Evolutionary conservation across 1,140 invertebrate genomes (phyloP), one percentile per base, ranked within the genome.

Genomic region (Drosophila burlai): DNA sequence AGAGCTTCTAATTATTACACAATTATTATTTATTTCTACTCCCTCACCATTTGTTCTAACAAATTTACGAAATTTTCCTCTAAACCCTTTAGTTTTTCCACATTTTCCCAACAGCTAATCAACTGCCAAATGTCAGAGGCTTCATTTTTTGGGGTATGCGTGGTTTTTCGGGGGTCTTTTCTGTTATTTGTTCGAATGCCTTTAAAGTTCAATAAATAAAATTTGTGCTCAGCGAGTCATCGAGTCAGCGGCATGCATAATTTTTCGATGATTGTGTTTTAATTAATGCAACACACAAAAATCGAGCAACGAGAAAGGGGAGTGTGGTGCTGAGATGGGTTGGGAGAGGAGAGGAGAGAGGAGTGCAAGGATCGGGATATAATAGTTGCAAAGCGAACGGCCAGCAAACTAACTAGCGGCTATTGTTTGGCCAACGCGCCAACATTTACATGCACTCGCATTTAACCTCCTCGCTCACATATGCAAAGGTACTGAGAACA

Each of bases 201-300:
- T 78, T 77, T 64, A 84, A 66, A 54, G 65, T 75, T 86, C 81
- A 80, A 86, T 89, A 83, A 83, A 89, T 85, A 76, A 80, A 79
- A 72, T 46, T 40, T 81, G 64, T 72, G 63, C 31, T 46, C 60
- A 75, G 62, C 62, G 69, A 61, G 50, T 21, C 50, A 54, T 15
- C 65, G 74, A 59, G 49, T 71, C 79, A 68, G 61, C 50, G 66
- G 80, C 46, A 69, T 83, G 81, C 81, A 81, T 89, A 83, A 89
- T 87, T 89, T 87, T 75, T 38, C 77, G 54, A 68, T 87, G 81
- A 87, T 87, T 87, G 84, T 83, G 66, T 83, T 81, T 89, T 90
- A 89, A 89, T 89, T 84, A 89, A 89, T 89, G 78, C 84, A 68
- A 52, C 80, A 79, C 52, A 50, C 72, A 81, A 63, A 80, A 85